Evolutionary conservation across 2,888 invertebrate species (phyloP).

Genomic region (Drosophila testacea): DNA sequence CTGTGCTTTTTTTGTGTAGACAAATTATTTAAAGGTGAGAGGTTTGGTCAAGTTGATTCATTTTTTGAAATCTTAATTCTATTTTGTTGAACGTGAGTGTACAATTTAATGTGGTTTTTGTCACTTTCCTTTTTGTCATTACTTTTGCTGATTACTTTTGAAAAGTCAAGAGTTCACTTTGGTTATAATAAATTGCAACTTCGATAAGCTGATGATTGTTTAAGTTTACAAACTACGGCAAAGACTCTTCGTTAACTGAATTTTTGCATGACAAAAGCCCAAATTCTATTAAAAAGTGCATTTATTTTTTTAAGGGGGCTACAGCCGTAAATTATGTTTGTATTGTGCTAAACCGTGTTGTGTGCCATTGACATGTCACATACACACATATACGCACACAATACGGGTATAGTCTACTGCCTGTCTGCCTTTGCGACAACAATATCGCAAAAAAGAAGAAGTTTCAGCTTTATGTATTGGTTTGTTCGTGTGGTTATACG

Average conservation of each 20-base stretch:
- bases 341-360: constrained; percentile 56
- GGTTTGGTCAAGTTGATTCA: too few relatives aligned
- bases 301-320: constrained; percentile 28
- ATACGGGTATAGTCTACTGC: constrained; percentile 37
- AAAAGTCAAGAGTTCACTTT: constrained; percentile 23
- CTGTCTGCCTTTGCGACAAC: constrained; percentile 43
- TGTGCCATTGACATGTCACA: constrained; percentile 30
- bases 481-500: constrained; percentile 66
- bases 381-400: constrained; percentile 26
- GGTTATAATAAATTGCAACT: constrained; percentile 54
- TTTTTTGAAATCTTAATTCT: too few relatives aligned
- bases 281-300: constrained; percentile 59
- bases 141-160: constrained; percentile 20
- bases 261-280: constrained; percentile 58
- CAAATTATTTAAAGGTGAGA: too few relatives aligned
- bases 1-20: too few relatives aligned
- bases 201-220: constrained; percentile 56
- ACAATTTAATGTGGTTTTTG: constrained; percentile 20
- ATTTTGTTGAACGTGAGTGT: too few relatives aligned
- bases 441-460: constrained; percentile 18
- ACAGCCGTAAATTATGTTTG: constrained; percentile 60
- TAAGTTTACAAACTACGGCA: constrained; percentile 36
- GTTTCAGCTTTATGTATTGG: constrained; percentile 52
- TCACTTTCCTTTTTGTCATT: background rate
- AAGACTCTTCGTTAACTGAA: constrained; percentile 10